Evolutionary conservation across 2,888 invertebrate species (phyloP), one percentile per base, ranked within the genome.

Genomic region (Lamproptera curius): DNA sequence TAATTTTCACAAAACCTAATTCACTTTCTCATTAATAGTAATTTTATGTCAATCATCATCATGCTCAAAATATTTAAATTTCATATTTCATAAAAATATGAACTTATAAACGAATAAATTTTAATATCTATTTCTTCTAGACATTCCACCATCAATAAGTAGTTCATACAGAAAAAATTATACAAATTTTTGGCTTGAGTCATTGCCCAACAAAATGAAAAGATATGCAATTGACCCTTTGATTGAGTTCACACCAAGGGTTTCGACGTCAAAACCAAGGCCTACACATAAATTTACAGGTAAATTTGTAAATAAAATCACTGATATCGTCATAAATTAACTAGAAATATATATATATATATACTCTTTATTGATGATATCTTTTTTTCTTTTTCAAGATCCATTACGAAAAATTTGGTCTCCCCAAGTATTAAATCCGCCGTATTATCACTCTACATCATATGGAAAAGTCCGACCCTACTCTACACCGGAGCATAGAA

Each of bases 181-280:
- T 65, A 92, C 95, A 65, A 91, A 91, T 37, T 95, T 94, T 66
- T 97, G 97, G 97, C 92, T 94, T 57, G 92, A 95, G 45, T 90
- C 91, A 33, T 88, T 97, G 39, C 96, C 96, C 0, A 91, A 92
- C 56, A 90, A 93, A 58, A 87, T 92, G 63, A 91, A 91, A 61
- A 88, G 80, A 56, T 87, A 79, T 59, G 76, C 89, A 1, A 62
- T 77, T 1, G 84, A 86, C 54, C 85, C 87, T 0, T 42, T 84
- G 42, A 76, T 76, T 44, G 80, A 80, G 17, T 84, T 77, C 44
- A 76, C 78, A 1, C 70, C 69, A 1, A 58, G 62, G 1, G 61
- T 70, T 2, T 58, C 73, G 0, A 73, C 78, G 0, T 58, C 63
- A 5, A 70, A 60, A 33, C 69, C 76, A 35, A 81, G 73, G 59